Evolutionary conservation across 2,888 invertebrate species (phyloP), one percentile per base, ranked within the genome.

Genomic region (Harpagoxenus sublaevis): DNA sequence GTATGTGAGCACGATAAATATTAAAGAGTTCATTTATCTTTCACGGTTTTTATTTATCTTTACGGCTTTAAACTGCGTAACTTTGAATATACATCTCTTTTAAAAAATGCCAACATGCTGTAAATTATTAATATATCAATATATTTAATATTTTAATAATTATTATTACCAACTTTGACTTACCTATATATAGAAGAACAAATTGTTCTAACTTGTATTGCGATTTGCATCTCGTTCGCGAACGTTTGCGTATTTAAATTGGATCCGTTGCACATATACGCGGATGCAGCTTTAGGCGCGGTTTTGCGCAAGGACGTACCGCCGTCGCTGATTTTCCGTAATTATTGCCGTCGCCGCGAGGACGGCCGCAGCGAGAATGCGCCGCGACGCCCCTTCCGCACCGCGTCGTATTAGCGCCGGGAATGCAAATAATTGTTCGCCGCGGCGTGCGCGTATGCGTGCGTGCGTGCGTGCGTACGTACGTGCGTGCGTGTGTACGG

Each of bases 341-440:
- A 79, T 70, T 77, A 53, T 77, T 42, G 65, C 39, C 65, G 18
- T 62, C 79, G 70, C 79, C 79, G 57, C 79, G 45, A 77, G 65
- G 65, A 65, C 77, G 31, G 42, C 62, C 66, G 83, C 62, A 55
- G 84, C 81, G 85, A 85, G 86, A 88, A 85, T 78, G 86, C 82
- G 77, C 70, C 79, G 75, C 81, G 84, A 84, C 86, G 84, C 82
- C 82, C 87, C 89, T 91, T 89, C 86, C 86, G 90, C 75, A 85
- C 88, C 78, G 89, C 78, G 89, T 88, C 86, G 87, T 89, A 89
- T 89, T 89, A 89, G 89, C 88, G 70, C 88, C 88, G 87, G 91
- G 92, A 94, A 94, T 93, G 93, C 93, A 94, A 94, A 94, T 94
- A 94, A 94, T 94, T 94, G 92, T 94, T 92, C 90, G 91, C 86